Conservation (phyloP, 2,797 vertebrate species). For the Microtus californicus region DNA sequence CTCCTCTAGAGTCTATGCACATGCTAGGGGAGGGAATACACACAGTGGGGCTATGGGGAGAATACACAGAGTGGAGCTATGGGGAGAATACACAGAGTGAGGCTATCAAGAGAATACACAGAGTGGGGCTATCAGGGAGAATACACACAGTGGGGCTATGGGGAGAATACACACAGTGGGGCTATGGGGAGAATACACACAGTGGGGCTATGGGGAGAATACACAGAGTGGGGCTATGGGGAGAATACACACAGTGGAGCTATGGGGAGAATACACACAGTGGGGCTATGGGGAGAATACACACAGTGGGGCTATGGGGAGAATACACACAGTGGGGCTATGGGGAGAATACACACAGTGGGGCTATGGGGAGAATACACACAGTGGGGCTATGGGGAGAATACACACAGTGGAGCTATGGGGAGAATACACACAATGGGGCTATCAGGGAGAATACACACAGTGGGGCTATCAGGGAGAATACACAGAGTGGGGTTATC, state of each 20-base stretch:
- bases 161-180: neutral
- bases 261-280: neutral
- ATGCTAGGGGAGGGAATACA: neutral
- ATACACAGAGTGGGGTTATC: too few species aligned
- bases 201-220: neutral
- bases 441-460: neutral
- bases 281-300: neutral
- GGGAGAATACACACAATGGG: neutral
- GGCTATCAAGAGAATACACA: neutral
- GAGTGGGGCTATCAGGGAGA: too few species aligned
- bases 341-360: neutral
- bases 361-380: neutral
- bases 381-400: neutral
- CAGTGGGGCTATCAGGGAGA: too few species aligned
- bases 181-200: neutral
- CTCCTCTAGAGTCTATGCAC: neutral
- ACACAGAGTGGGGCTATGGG: neutral
- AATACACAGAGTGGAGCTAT: too few species aligned
- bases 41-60: neutral
- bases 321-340: too few species aligned
- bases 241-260: too few species aligned
- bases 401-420: too few species aligned
- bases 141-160: neutral
- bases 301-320: too few species aligned
- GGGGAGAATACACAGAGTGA: neutral